Base-by-base conservation (phyloP, 2,113 vertebrate species). In the Chaenocephalus aceratus region DNA sequence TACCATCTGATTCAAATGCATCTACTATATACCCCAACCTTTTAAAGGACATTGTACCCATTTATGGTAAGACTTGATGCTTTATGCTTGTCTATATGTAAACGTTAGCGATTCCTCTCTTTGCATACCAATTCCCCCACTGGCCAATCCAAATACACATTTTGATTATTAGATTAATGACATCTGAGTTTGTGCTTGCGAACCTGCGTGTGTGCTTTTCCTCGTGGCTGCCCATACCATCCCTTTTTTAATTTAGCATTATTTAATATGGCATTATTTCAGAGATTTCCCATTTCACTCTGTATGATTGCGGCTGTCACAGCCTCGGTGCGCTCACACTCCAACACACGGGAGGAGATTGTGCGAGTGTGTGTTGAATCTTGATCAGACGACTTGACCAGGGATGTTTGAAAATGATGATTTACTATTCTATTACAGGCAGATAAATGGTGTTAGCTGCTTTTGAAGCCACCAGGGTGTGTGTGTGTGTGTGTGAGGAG, bases 341-440 rank as follows among this genome's bases (percentile, higher is more conserved):
- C 56, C 11, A 7, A 67, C 76, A 80, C 80, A 62, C 44, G 3
- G 60, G 72, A 64, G 66, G 77, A 84, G 76, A 57, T 75, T 80
- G 58, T 30, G 54, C 21, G 23, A 73, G 72, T 75, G 74, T 71
- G 83, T 58, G 56, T 60, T 48, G 85, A 88, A 89, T 91, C 73
- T 64, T 8, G 77, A 86, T 88, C 79, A 74, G 86, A 45, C 11
- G 26, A 41, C n/a, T 44, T 51, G 74, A 61, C 49, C 18, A 53
- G 48, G 1, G 34, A 66, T 58, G 48, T 67, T 62, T 77, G 70
- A 36, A 72, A 80, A 71, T 45, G 54, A 48, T 58, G 71, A 83
- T 91, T 89, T 80, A 79, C 78, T 76, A 80, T 88, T 79, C 67
- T 70, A 75, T 91, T 79, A 77, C 67, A 62, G 74, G 46, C 77